phyloP scores from a whole-genome alignment of 2,888 invertebrate genomes.

The Nyleta sp. region DNA sequence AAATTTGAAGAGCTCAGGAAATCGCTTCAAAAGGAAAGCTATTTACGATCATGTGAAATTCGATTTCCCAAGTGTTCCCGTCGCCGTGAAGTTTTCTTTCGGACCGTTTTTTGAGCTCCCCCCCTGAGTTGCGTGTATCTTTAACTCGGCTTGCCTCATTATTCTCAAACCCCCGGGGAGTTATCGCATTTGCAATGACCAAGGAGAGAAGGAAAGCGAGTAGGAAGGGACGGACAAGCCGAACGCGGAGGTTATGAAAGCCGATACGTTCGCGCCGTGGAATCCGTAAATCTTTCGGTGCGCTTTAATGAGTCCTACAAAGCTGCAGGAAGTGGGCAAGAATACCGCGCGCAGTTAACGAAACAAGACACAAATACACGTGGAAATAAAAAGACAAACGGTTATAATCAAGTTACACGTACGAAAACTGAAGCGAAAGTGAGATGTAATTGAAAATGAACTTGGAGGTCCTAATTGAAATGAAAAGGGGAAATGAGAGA shows the following conservation, averaged over 20 bases:
- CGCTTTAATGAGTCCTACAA: conserved; percentile 52
- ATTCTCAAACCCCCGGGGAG: conserved; percentile 8
- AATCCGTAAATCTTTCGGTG: conserved; percentile 57
- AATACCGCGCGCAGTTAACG: conserved; percentile 15
- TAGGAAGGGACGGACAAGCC: background rate
- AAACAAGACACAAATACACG: conserved; percentile 28
- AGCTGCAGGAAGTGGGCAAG: conserved; percentile 45
- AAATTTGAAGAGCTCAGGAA: background rate
- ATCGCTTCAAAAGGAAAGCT: background rate
- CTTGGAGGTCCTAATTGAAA: too few relatives aligned
- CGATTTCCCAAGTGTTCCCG: background rate
- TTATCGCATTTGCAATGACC: conserved; percentile 8
- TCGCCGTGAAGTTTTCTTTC: background rate
- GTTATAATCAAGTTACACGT: too few relatives aligned
- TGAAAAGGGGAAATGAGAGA: too few relatives aligned
- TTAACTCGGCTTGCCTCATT: background rate
- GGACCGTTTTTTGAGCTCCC: background rate
- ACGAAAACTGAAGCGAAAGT: too few relatives aligned
- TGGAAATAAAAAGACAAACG: too few relatives aligned
- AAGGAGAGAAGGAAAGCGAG: conserved; percentile 11
- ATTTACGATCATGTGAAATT: background rate
- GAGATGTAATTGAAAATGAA: too few relatives aligned
- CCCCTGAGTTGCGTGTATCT: background rate
- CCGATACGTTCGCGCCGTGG: conserved; percentile 52
- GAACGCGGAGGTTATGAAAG: conserved; percentile 43